Conservation (phyloP, 2,888 invertebrate species). For the Ypsolopha sequella region DNA sequence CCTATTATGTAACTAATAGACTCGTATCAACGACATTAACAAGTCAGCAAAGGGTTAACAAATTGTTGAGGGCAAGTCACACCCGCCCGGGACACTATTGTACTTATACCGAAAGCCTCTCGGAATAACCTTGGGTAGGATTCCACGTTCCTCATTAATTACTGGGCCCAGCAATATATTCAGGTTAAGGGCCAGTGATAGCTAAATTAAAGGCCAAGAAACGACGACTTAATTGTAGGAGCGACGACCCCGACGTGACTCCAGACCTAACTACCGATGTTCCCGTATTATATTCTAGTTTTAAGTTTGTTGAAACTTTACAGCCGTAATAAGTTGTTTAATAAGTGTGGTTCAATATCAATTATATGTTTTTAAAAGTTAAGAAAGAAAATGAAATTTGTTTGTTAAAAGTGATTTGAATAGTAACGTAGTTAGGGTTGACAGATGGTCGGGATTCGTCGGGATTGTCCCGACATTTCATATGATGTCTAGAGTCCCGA, state of each 20-base stretch:
- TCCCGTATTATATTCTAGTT: slow-evolving; percentile 6
- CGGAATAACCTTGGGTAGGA: slow-evolving; percentile 17
- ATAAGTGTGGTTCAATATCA: no score
- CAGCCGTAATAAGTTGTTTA: no score
- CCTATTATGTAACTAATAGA: no score
- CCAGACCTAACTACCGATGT: slow-evolving; percentile 22
- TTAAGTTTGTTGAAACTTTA: neutral
- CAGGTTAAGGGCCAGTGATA: slow-evolving; percentile 44
- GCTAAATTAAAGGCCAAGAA: slow-evolving; percentile 46
- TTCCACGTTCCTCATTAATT: slow-evolving; percentile 32
- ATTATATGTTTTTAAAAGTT: no score
- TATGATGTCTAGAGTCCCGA: no score
- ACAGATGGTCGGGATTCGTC: no score
- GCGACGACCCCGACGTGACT: slow-evolving; percentile 40
- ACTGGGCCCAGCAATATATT: slow-evolving; percentile 39
- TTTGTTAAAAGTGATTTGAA: no score
- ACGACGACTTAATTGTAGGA: slow-evolving; percentile 38
- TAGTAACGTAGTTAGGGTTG: no score
- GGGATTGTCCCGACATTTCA: no score
- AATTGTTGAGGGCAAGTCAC: slow-evolving; percentile 20
- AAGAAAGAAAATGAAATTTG: no score
- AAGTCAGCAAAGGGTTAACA: slow-evolving; percentile 21
- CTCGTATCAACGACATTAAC: neutral
- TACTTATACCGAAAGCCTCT: slow-evolving; percentile 16
- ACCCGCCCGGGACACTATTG: slow-evolving; percentile 23